Percentiles rank a stretch among this genome's conserved stretches.
Conservation (phyloP, 2,797 vertebrate genomes). For the Sarcoramphus papa region DNA sequence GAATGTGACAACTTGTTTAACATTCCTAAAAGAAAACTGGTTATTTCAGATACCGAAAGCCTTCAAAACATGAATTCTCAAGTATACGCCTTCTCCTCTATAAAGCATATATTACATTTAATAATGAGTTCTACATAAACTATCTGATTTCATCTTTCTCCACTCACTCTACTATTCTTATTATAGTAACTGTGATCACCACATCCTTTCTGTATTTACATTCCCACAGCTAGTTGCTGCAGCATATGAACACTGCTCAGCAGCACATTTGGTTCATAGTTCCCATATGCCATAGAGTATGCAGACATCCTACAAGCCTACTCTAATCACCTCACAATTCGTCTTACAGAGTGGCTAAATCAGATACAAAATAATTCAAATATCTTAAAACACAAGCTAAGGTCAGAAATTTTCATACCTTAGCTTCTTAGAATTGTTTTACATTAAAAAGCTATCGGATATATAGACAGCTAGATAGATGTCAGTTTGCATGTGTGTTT, state of each 20-base stretch:
- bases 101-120: neutral
- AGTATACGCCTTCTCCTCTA: neutral
- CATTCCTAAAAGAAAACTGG: neutral
- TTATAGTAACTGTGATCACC: neutral
- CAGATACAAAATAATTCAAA: constrained; percentile 1
- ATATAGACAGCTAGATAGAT: neutral
- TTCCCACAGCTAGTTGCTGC: neutral
- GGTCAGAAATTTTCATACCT: neutral
- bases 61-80: constrained; percentile 27
- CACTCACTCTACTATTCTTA: neutral
- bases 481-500: neutral
- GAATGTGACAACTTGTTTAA: neutral
- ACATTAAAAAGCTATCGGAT: neutral
- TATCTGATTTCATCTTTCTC: neutral
- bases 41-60: constrained; percentile 21
- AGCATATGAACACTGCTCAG: neutral
- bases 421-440: neutral
- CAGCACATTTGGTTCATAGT: neutral
- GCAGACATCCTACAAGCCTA: neutral
- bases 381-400: neutral
- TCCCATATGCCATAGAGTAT: neutral
- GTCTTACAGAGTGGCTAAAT: neutral
- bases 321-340: neutral
- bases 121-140: neutral
- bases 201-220: neutral